Base-by-base conservation (phyloP, 1,140 invertebrate genomes). In the Euglossa dilemma region DNA sequence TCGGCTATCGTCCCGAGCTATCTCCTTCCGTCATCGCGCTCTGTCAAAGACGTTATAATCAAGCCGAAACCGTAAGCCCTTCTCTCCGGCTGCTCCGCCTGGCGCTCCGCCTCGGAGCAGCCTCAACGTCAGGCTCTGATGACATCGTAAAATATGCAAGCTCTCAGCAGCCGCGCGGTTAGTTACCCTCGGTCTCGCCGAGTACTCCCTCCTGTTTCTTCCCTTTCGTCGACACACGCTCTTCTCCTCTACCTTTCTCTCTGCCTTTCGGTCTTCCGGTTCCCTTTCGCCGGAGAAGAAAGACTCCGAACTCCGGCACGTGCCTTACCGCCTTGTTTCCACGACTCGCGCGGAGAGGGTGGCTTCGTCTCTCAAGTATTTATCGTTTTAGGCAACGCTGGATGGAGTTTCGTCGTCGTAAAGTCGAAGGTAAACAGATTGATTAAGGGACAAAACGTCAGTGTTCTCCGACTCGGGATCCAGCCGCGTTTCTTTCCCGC, bases 121-220 rank as follows among this genome's bases (percentile, higher is more conserved):
- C 23, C 23, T 16, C 43, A 36, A 74, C 61, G 61, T 25, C 71
- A 66, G 54, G 16, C 57, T 70, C 67, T 82, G 84, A 90, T 87
- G 80, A 90, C 81, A 77, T 83, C 83, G 66, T 90, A 67, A 90
- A 90, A 90, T 89, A 90, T 87, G 83, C 79, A 90, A 87, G 74
- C 57, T 50, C 63, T 54, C 76, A 54, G 71, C 72, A 59, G 45
- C 75, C 61, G 18, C 70, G 75, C 83, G 67, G 80, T 90, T 84
- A 90, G 83, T 85, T 87, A 85, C 71, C 78, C 84, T 64, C 47
- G 52, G 28, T 12, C 28, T 45, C 47, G 25, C 6, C 0, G 6
- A 23, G 28, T 14, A 56, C 23, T 74, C 25, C n/a, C 36, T 66
- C 14, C 18, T 59, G 63, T 72, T 61, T 61, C 43, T 23, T 71